Evolutionary conservation across 2,113 vertebrate genomes (phyloP).

Genomic region (Chionodraco myersi): DNA sequence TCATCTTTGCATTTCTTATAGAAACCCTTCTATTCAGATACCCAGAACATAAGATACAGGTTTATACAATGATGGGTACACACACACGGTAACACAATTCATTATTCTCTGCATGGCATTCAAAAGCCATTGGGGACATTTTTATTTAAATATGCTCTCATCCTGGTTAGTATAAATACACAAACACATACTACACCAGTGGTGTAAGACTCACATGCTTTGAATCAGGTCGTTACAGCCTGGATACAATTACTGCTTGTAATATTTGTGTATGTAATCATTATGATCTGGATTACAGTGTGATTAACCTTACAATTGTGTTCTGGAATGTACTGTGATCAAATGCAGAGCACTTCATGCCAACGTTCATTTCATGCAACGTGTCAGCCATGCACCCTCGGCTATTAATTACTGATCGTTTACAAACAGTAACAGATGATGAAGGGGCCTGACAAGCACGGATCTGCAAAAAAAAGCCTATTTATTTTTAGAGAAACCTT

Average conservation of each 20-base stretch:
- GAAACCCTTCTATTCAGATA: background rate
- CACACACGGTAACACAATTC: background rate
- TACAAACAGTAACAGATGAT: conserved; percentile 46
- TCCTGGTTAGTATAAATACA: background rate
- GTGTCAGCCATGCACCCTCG: conserved; percentile 24
- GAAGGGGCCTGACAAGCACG: conserved; percentile 47
- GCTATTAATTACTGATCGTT: conserved; percentile 49
- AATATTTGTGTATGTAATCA: background rate
- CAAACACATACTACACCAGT: background rate
- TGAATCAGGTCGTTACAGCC: background rate
- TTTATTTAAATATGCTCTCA: background rate
- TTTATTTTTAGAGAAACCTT: conserved; percentile 75
- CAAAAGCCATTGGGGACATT: background rate
- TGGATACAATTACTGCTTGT: background rate
- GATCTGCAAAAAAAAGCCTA: conserved; percentile 39
- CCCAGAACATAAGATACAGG: background rate
- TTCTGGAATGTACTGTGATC: background rate
- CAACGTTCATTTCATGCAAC: conserved; percentile 13
- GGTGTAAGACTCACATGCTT: background rate
- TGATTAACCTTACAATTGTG: conserved; percentile 6
- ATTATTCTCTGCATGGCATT: background rate
- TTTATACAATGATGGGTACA: background rate
- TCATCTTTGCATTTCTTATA: background rate
- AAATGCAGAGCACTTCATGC: conserved; percentile 7
- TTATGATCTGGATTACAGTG: conserved; percentile 3